These are phyloP conservation scores for Tuberolachnus salignus DNA, from an alignment of 2,888 invertebrate genomes.

Conservation along the genomic window DNA sequence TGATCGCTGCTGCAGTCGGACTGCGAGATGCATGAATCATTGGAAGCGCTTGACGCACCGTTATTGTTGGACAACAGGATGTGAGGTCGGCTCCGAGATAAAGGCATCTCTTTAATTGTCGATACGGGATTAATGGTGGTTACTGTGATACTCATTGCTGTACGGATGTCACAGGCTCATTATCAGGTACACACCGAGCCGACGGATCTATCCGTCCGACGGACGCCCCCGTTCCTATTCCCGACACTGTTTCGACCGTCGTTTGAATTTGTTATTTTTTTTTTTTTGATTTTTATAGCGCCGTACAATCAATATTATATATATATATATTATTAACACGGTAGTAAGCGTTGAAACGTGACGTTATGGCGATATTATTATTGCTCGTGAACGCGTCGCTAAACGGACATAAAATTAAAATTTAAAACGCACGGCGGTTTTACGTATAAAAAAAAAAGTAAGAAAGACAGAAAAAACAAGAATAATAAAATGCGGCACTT, in stretches of 20 bases:
- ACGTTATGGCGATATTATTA: too few species aligned
- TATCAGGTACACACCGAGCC: background rate
- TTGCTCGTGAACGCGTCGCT: too few species aligned
- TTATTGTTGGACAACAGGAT: slow-evolving; percentile 48
- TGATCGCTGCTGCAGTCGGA: slow-evolving; percentile 46
- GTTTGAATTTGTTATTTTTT: too few species aligned
- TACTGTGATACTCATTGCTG: slow-evolving; percentile 53
- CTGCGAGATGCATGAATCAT: slow-evolving; percentile 47
- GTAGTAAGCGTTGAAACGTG: background rate
- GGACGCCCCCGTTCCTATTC: background rate
- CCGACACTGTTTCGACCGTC: background rate
- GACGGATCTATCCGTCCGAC: background rate
- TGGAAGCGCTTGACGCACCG: slow-evolving; percentile 43
- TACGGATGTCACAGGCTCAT: slow-evolving; percentile 6
- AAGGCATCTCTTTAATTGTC: slow-evolving; percentile 53
- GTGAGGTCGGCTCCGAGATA: slow-evolving; percentile 48
- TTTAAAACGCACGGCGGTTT: background rate
- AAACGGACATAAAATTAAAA: background rate
- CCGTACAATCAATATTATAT: background rate
- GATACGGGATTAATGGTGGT: slow-evolving; percentile 50
- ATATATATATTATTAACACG: background rate
- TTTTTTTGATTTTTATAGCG: too few species aligned
- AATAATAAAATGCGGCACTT: too few species aligned
- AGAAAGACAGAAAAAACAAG: too few species aligned
- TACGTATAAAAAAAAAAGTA: too few species aligned